Conservation (phyloP, 1,140 invertebrate genomes). For the Prorops nasuta region DNA sequence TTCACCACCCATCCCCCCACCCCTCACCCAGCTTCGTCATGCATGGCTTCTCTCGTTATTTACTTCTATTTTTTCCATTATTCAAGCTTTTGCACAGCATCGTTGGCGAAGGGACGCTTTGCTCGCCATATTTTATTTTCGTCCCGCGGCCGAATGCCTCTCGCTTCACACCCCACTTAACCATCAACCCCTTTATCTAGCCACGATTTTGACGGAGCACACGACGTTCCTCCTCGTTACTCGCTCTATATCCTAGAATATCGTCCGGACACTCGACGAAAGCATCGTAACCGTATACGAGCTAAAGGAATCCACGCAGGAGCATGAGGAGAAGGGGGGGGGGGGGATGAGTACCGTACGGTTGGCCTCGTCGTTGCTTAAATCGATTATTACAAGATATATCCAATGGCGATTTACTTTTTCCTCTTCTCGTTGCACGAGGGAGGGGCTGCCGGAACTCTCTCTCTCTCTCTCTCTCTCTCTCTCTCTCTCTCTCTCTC, state of each 20-base stretch:
- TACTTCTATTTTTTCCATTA: constrained; percentile 39
- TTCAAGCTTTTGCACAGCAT: constrained; percentile 36
- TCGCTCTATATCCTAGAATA: no score
- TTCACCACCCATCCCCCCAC: constrained; percentile 18
- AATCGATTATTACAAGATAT: no score
- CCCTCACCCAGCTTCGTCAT: not conserved
- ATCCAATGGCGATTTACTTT: no score
- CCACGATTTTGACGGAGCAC: no score
- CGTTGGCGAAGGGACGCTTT: constrained; percentile 10
- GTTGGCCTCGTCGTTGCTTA: no score
- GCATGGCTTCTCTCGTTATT: constrained; percentile 33
- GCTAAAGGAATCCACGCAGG: not conserved
- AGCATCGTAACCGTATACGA: not conserved
- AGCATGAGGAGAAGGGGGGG: no score
- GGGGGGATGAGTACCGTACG: no score
- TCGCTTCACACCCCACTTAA: constrained; percentile 14
- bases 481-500: constrained; percentile 7
- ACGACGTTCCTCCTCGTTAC: no score
- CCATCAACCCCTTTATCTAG: constrained; percentile 17
- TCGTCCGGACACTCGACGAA: no score
- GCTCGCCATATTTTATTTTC: constrained; percentile 23
- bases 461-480: no score
- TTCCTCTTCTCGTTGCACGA: no score
- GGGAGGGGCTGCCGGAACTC: constrained; percentile 5
- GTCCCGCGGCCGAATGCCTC: constrained; percentile 21